phyloP scores from a whole-genome alignment of 1,140 invertebrate genomes.

The Oedothorax gibbosus region DNA sequence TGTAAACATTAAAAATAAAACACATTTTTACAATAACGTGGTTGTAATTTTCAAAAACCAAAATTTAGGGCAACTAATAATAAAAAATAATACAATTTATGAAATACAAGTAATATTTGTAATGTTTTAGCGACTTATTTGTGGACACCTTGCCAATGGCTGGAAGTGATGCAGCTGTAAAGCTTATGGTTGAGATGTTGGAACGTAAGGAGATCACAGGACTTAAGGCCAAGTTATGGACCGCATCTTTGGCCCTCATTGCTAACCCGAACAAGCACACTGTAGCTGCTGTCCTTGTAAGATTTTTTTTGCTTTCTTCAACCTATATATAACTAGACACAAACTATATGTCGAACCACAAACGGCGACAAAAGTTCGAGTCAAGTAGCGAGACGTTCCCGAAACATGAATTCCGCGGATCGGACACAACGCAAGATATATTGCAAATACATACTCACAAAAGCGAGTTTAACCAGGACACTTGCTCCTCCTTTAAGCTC shows the following conservation, averaged over 20 bases:
- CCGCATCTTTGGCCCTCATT: constrained; percentile 74
- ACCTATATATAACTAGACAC: neutral
- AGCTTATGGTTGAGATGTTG: constrained; percentile 79
- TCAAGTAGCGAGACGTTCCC: no score
- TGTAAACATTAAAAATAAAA: no score
- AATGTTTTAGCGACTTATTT: constrained; percentile 66
- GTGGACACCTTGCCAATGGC: constrained; percentile 76
- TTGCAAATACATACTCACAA: no score
- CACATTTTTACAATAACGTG: no score
- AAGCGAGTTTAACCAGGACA: no score
- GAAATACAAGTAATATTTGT: neutral
- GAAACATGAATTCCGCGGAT: no score
- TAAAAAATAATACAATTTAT: neutral
- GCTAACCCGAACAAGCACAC: constrained; percentile 80
- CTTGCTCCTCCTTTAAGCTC: no score
- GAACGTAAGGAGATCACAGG: constrained; percentile 76
- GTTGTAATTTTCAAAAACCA: no score
- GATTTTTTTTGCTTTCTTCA: constrained; percentile 64
- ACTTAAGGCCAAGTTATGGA: constrained; percentile 74
- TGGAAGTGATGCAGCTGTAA: constrained; percentile 80
- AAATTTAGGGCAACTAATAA: no score
- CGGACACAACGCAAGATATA: no score
- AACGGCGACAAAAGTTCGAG: no score
- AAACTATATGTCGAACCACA: no score
- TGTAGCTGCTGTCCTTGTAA: constrained; percentile 76